Conservation (phyloP, 2,888 invertebrate species). For the Campoletis raptor region DNA sequence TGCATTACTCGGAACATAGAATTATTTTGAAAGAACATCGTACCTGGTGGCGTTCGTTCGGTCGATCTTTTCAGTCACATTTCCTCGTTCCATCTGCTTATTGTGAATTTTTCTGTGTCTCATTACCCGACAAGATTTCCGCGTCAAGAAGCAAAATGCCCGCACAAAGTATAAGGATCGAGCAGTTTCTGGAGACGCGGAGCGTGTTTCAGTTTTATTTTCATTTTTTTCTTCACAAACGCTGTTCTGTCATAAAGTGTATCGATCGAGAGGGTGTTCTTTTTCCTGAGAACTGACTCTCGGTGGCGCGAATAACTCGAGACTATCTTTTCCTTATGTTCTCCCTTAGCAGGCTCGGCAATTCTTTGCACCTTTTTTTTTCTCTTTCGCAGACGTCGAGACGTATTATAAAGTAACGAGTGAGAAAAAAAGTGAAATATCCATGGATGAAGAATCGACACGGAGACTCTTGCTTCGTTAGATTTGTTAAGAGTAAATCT, state of each 20-base stretch:
- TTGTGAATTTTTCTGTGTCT: conserved; percentile 79
- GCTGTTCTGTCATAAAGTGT: conserved; percentile 62
- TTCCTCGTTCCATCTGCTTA: conserved; percentile 64
- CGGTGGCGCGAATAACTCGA: conserved; percentile 60
- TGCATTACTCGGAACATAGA: background rate
- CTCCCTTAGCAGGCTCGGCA: conserved; percentile 37
- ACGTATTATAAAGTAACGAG: conserved; percentile 59
- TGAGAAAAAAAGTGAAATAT: conserved; percentile 11
- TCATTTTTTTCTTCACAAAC: conserved; percentile 35
- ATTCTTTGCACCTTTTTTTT: conserved; percentile 51
- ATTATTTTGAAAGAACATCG: conserved; percentile 37
- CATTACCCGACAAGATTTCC: conserved; percentile 77
- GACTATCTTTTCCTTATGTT: conserved; percentile 50
- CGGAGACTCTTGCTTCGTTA: conserved; percentile 44
- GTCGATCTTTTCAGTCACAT: conserved; percentile 51
- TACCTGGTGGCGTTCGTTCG: conserved; percentile 40
- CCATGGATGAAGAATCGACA: conserved; percentile 37
- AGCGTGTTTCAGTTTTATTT: conserved; percentile 51
- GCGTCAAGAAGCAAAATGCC: conserved; percentile 74
- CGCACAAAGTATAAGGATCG: conserved; percentile 67
- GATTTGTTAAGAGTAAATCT: conserved; percentile 26
- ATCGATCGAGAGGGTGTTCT: conserved; percentile 65
- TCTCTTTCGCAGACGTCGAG: conserved; percentile 38
- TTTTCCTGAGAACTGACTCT: conserved; percentile 48
- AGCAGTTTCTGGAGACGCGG: conserved; percentile 61